These are phyloP conservation scores for Stenoptilia bipunctidactyla DNA, from an alignment of 2,888 invertebrate species.

Conservation along the genomic window DNA sequence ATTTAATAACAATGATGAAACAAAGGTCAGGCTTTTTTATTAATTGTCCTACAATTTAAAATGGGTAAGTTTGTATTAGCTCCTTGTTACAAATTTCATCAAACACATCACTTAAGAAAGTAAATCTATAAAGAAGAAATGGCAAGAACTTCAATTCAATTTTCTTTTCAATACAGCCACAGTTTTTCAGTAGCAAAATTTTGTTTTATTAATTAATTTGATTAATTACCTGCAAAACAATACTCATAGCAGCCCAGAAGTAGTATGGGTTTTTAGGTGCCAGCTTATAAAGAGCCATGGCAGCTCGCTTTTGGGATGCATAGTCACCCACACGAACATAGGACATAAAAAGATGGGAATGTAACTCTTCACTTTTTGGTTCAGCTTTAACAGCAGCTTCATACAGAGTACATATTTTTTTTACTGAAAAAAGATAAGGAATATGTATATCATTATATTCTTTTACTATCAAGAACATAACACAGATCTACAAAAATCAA, in stretches of 20 bases:
- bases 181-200: no score
- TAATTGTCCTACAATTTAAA: no score
- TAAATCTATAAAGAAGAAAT: no score
- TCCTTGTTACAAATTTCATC: no score
- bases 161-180: no score
- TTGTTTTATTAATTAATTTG: no score
- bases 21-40: no score
- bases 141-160: no score
- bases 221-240: conserved; percentile 90
- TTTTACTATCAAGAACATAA: not conserved
- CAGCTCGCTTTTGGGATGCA: conserved; percentile 90
- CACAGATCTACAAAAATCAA: no score
- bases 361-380: conserved; percentile 90
- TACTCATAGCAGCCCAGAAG: conserved; percentile 98
- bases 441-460: not conserved
- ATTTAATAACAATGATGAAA: no score
- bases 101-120: no score
- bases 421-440: conserved; percentile 73
- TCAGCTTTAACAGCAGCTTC: conserved; percentile 89
- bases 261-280: conserved; percentile 96
- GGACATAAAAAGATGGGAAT: conserved; percentile 96
- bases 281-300: conserved; percentile 90
- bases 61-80: no score
- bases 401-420: conserved; percentile 89
- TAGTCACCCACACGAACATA: conserved; percentile 92